Base-by-base conservation (phyloP, 2,888 invertebrate species). In the Campoletis raptor region DNA sequence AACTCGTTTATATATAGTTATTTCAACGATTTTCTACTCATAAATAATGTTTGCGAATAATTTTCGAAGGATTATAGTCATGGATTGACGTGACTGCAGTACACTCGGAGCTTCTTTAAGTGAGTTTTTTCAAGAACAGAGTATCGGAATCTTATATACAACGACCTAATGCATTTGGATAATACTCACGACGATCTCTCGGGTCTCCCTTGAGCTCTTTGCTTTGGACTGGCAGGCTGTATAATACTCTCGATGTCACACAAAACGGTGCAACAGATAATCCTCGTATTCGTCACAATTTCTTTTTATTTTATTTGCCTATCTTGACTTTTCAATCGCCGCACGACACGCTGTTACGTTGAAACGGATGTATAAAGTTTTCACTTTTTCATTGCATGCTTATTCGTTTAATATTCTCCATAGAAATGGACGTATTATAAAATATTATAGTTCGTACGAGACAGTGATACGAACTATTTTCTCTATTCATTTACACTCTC, bases 151-250 rank as follows among this genome's bases (percentile, higher is more conserved):
- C 64, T 54, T 54, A 37, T 70, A n/a, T n/a, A n/a, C n/a, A n/a
- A 76, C 64, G 18, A 64, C 30, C 70, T 83, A 83, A 83, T 85
- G 85, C 82, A 66, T 83, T 82, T 79, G 83, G 61, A 72, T 85
- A 77, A 83, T 70, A 66, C 79, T 69, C 40, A 37, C 78, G 45
- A 70, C n/a, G n/a, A n/a, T n/a, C n/a, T 81, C n/a, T 12, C 67
- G 57, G 9, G 54, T 57, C 15, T 64, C n/a, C 52, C 52, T 78
- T 18, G 52, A 30, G 76, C 70, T 52, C 66, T 74, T 79, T 70
- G 57, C 52, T 80, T 66, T 45, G 76, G 70, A 82, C 69, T 85
- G 85, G 70, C 85, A 85, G 82, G 79, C 79, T 52, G 36, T 40
- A 48, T 70, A 67, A 54, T 66, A 80, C 69, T 79, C 73, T 64